Evolutionary conservation across 2,797 vertebrate genomes (phyloP), one percentile per base, ranked within the genome.

Genomic region (Microctenopoma stevenorrisi): DNA sequence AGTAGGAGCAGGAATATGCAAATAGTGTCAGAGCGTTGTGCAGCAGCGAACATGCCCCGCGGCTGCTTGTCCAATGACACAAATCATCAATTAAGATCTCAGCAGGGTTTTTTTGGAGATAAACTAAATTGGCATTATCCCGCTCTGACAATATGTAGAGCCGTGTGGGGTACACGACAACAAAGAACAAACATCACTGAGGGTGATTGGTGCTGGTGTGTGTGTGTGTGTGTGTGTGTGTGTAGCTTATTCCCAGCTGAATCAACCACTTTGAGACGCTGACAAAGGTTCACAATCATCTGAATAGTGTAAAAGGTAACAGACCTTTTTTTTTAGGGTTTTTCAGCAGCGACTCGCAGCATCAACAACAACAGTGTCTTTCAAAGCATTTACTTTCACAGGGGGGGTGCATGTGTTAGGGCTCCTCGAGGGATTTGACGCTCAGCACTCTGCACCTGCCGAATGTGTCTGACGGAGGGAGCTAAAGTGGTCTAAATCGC

Each of bases 71-170:
- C 94, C 94, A 94, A 93, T 90, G 91, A 95, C 92, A 94, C 94
- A 94, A 94, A 94, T 95, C 93, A 94, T 94, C 93, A 95, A 95
- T 94, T 95, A 95, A 92, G 90, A 93, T 94, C 94, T 89, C 94
- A 94, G 94, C 93, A 89, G 93, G 94, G 83, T 89, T 91, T 90
- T 91, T 85, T 18, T 8, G 73, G 75, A 88, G 81, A 83, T 87
- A 91, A 90, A 93, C 92, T 91, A 92, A 94, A 94, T 93, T 94
- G 91, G 85, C 88, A 91, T 89, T 84, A 86, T 90, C 81, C 78
- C 81, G 79, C 87, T 91, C 89, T 88, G 76, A 85, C 81, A 72
- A 89, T 70, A 81, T 72, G 83, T 47, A 55, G 81, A 83, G 66
- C 68, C 13, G 37, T 64, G 71, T 76, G 82, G 85, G 86, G 86